phyloP scores from a whole-genome alignment of 2,888 invertebrate genomes.

The Cerceris ruficornis region DNA sequence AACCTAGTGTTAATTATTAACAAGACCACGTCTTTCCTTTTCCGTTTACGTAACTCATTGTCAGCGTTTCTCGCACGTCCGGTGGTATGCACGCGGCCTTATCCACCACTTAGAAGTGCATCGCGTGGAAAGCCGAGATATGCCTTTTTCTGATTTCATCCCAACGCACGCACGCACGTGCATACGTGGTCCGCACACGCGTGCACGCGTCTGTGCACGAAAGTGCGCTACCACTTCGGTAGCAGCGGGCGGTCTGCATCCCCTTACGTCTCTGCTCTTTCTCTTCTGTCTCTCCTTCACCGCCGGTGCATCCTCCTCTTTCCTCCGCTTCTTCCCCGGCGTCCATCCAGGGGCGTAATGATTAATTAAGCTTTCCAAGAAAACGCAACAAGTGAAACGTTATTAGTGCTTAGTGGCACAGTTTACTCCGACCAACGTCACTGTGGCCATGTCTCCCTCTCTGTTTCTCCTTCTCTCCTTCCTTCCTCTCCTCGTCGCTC shows the following conservation, averaged over 20 bases:
- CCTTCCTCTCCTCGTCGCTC: slow-evolving; percentile 5
- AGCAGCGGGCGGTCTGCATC: slow-evolving; percentile 45
- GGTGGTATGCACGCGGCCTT: slow-evolving; percentile 21
- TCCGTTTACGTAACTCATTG: too few species aligned
- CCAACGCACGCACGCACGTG: slow-evolving; percentile 5
- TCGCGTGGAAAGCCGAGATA: slow-evolving; percentile 46
- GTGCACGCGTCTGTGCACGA: slow-evolving; percentile 26
- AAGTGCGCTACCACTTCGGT: slow-evolving; percentile 14
- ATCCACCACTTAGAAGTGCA: slow-evolving; percentile 20
- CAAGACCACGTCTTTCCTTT: too few species aligned
- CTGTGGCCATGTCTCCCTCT: slow-evolving; percentile 12
- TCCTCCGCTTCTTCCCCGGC: neutral
- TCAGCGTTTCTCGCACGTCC: slow-evolving; percentile 5
- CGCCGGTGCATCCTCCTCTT: neutral
- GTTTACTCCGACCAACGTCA: slow-evolving; percentile 66
- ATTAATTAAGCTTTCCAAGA: slow-evolving; percentile 79
- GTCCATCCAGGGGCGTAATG: slow-evolving; percentile 58
- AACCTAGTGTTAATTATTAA: too few species aligned
- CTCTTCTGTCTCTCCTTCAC: neutral
- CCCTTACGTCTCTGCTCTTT: slow-evolving; percentile 5
- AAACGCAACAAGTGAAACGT: slow-evolving; percentile 77
- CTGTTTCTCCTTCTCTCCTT: neutral
- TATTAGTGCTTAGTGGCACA: slow-evolving; percentile 76
- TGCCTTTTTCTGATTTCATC: slow-evolving; percentile 44
- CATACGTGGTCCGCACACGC: neutral